A percentile compares a stretch with the other conserved stretches of the same genome.
Evolutionary conservation across 2,113 vertebrate genomes (phyloP).

Genomic region (Eidolon helvum): DNA sequence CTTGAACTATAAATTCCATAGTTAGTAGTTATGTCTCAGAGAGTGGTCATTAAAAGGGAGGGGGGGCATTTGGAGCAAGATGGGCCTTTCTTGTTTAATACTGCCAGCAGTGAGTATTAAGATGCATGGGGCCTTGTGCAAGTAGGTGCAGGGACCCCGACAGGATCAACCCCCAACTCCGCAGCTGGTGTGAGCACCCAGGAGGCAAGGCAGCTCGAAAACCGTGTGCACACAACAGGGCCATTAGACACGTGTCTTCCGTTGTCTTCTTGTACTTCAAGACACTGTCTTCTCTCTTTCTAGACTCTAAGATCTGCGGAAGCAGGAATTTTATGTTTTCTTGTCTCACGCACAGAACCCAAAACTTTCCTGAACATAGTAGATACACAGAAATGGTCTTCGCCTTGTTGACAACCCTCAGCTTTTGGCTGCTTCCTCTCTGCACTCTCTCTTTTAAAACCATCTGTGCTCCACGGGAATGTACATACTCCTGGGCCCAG

Average conservation of each 20-base stretch:
- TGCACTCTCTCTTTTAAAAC: background rate
- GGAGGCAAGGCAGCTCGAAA: background rate
- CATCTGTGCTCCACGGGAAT: rapidly evolving
- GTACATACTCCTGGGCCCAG: too few species aligned
- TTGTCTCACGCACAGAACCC: too few species aligned
- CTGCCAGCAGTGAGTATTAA: too few species aligned
- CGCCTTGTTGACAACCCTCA: background rate
- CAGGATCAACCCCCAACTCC: rapidly evolving
- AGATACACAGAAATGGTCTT: background rate
- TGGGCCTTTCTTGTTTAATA: background rate
- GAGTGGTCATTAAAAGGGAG: background rate
- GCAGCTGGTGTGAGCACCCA: too few species aligned
- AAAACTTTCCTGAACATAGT: rapidly evolving
- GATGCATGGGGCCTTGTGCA: background rate
- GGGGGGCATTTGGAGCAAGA: background rate
- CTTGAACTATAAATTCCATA: background rate
- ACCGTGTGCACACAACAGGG: rapidly evolving
- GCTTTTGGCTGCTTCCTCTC: background rate
- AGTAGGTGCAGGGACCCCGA: background rate
- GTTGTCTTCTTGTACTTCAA: rapidly evolving
- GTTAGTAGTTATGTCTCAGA: background rate
- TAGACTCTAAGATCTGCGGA: too few species aligned
- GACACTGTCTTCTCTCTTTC: background rate
- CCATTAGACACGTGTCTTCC: too few species aligned
- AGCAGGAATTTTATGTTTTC: background rate